Percentiles rank a stretch among this genome's conserved stretches.
These are phyloP conservation scores for Corvus moneduloides DNA, from an alignment of 2,113 vertebrate species.

Conservation along the genomic window DNA sequence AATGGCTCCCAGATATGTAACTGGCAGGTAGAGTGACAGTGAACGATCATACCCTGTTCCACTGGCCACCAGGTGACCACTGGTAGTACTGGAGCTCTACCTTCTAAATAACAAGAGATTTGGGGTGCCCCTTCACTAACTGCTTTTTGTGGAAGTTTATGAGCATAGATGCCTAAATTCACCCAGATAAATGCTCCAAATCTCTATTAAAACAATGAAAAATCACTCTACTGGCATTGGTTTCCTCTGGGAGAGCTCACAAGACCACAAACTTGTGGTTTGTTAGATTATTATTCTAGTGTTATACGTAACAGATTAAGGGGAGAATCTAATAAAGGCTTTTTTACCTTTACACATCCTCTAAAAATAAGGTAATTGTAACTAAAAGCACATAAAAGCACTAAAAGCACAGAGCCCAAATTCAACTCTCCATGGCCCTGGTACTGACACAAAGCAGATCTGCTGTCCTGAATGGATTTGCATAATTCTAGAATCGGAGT, in stretches of 20 bases:
- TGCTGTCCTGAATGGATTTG: neutral
- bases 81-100: neutral
- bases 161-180: neutral
- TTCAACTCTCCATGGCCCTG: neutral
- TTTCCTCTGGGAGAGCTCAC: neutral
- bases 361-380: slow-evolving; percentile 25
- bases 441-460: neutral
- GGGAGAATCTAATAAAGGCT: neutral
- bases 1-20: neutral
- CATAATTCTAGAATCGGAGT: neutral
- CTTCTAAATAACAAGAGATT: neutral
- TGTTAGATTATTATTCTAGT: neutral
- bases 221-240: neutral
- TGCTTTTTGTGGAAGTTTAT: neutral
- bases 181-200: neutral
- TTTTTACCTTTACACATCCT: neutral
- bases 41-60: neutral
- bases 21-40: neutral
- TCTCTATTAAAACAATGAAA: neutral
- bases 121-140: neutral
- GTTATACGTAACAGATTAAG: neutral
- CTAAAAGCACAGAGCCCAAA: neutral
- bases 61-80: neutral
- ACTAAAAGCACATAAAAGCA: slow-evolving; percentile 20
- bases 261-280: neutral